Evolutionary conservation across 2,888 invertebrate species (phyloP).

Genomic region (Eupithecia subfuscata): DNA sequence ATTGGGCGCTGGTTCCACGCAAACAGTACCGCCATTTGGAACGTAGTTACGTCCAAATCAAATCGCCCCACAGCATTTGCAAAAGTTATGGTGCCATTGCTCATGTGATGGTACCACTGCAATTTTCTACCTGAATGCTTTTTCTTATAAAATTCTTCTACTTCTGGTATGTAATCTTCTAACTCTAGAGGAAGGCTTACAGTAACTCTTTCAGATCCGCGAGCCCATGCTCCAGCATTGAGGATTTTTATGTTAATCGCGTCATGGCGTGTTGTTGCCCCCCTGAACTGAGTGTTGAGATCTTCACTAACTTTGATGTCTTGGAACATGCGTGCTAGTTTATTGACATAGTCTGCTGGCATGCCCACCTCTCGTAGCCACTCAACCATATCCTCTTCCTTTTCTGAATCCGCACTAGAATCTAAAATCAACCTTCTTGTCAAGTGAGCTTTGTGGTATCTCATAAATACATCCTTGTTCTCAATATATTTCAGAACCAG

Average conservation of each 20-base stretch:
- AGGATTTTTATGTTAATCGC: constrained; percentile 99
- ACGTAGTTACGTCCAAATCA: constrained; percentile 99
- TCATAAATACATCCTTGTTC: constrained; percentile 99
- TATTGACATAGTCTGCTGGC: constrained; percentile 99
- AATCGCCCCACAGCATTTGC: constrained; percentile 95
- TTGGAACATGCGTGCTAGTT: constrained; percentile 98
- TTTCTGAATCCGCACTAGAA: constrained; percentile 99
- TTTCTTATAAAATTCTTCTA: constrained; percentile 98
- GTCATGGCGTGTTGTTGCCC: constrained; percentile 91
- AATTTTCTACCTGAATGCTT: constrained; percentile 99
- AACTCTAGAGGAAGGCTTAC: constrained; percentile 98
- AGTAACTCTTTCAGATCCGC: constrained; percentile 96
- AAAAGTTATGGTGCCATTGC: constrained; percentile 99
- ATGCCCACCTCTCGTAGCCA: constrained; percentile 99
- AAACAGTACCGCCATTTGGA: constrained; percentile 99
- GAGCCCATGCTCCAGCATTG: constrained; percentile 99
- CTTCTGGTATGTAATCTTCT: constrained; percentile 99
- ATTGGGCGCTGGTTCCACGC: constrained; percentile 98
- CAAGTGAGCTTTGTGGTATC: constrained; percentile 99
- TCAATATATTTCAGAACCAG: constrained; percentile 99
- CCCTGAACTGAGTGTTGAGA: constrained; percentile 96
- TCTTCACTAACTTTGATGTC: constrained; percentile 99
- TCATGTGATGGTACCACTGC: constrained; percentile 99
- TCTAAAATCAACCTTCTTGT: constrained; percentile 97
- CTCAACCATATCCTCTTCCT: constrained; percentile 99